These are phyloP conservation scores for Drosophila arawakana DNA, from an alignment of 1,140 invertebrate species.

Conservation along the genomic window DNA sequence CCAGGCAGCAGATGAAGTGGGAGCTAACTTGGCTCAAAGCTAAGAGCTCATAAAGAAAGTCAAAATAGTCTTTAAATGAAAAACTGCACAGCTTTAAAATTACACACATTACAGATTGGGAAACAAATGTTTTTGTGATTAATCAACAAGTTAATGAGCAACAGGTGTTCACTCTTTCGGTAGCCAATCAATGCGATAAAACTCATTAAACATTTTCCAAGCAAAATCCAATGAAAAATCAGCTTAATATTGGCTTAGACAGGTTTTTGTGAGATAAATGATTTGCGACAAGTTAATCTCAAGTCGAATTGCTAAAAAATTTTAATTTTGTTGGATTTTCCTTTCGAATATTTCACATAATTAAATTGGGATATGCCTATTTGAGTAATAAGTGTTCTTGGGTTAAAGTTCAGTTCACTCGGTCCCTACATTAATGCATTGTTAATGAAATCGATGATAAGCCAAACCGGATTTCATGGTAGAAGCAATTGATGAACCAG, in stretches of 20 bases:
- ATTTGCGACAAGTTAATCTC: constrained; percentile 17
- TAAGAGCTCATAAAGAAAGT: not conserved
- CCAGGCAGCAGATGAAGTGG: not conserved
- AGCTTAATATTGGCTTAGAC: constrained; percentile 3
- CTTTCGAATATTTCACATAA: constrained; percentile 3
- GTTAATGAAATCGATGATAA: constrained; percentile 49
- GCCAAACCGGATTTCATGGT: constrained; percentile 32
- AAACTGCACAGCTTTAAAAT: not conserved
- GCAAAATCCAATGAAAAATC: constrained; percentile 15
- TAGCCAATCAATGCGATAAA: constrained; percentile 23
- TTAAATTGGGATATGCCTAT: constrained; percentile 4
- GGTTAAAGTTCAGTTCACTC: not conserved
- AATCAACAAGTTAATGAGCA: constrained; percentile 8
- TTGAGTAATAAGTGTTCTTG: not conserved
- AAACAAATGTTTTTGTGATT: not conserved
- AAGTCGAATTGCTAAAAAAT: not conserved
- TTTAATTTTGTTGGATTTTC: not conserved
- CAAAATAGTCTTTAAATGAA: no score
- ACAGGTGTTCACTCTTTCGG: constrained; percentile 24
- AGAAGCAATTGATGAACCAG: constrained; percentile 22
- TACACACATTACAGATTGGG: not conserved
- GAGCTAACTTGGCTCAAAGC: constrained; percentile 7
- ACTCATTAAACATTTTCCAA: constrained; percentile 16
- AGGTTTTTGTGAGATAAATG: constrained; percentile 26
- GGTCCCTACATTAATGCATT: constrained; percentile 13